Evolutionary conservation across 2,888 invertebrate genomes (phyloP).

Genomic region (Spisula subtruncata): DNA sequence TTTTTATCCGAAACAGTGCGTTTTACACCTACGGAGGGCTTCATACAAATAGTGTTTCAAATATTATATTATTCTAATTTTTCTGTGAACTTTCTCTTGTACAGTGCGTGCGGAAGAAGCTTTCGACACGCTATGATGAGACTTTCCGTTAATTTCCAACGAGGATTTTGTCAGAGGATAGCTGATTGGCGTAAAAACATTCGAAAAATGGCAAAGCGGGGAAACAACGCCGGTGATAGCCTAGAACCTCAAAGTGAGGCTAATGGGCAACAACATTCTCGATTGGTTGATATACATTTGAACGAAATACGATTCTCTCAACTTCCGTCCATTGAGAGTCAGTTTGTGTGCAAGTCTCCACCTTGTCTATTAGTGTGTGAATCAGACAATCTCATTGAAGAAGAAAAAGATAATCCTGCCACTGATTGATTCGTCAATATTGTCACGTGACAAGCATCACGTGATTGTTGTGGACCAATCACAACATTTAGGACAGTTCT

Average conservation of each 20-base stretch:
- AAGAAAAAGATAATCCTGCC: background rate
- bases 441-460: no score
- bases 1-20: constrained; percentile 68
- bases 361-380: constrained; percentile 75
- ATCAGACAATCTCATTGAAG: constrained; percentile 55
- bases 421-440: no score
- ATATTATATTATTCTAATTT: constrained; percentile 94
- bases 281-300: constrained; percentile 78
- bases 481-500: no score
- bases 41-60: constrained; percentile 89
- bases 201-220: constrained; percentile 47
- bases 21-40: constrained; percentile 72
- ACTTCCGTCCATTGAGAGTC: constrained; percentile 76
- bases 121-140: constrained; percentile 77
- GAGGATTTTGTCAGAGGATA: constrained; percentile 38
- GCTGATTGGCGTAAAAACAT: constrained; percentile 46
- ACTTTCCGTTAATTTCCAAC: constrained; percentile 59
- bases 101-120: constrained; percentile 90
- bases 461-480: no score
- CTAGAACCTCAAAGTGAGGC: constrained; percentile 20
- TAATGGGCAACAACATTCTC: constrained; percentile 72
- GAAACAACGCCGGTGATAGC: constrained; percentile 38
- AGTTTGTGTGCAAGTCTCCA: constrained; percentile 77
- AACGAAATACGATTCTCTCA: constrained; percentile 78
- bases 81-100: constrained; percentile 91